phyloP scores from a whole-genome alignment of 2,797 vertebrate species.

The Notoglanidium macrostoma region DNA sequence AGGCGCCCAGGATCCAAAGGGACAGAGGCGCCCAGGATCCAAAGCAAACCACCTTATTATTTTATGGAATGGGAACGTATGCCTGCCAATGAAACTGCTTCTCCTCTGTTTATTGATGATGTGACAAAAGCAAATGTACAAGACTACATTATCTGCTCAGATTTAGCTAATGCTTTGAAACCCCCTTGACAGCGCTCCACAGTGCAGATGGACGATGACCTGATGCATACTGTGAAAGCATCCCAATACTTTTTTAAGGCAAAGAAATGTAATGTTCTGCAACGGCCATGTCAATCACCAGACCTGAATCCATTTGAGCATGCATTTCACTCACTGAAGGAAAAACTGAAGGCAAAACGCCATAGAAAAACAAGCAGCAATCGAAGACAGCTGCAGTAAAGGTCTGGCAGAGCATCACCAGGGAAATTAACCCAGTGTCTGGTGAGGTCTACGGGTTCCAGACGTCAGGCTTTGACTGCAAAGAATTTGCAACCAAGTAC shows the following conservation, averaged over 20 bases:
- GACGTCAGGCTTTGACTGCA: neutral
- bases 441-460: neutral
- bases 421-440: neutral
- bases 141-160: neutral
- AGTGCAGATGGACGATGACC: neutral
- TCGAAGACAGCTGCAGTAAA: neutral
- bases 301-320: neutral
- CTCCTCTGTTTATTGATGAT: neutral
- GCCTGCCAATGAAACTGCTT: neutral
- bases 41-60: neutral
- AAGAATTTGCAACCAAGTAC: neutral
- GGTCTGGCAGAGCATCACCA: neutral
- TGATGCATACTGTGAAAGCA: neutral
- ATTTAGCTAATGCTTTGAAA: neutral
- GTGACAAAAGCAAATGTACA: neutral
- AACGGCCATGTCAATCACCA: neutral
- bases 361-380: neutral
- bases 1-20: neutral
- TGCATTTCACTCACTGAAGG: neutral
- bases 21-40: neutral
- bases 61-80: neutral
- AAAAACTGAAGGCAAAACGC: neutral
- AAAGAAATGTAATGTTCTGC: neutral
- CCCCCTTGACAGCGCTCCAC: neutral
- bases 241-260: neutral